Evolutionary conservation across 2,797 vertebrate species (phyloP).

Genomic region (Eremophila alpestris): DNA sequence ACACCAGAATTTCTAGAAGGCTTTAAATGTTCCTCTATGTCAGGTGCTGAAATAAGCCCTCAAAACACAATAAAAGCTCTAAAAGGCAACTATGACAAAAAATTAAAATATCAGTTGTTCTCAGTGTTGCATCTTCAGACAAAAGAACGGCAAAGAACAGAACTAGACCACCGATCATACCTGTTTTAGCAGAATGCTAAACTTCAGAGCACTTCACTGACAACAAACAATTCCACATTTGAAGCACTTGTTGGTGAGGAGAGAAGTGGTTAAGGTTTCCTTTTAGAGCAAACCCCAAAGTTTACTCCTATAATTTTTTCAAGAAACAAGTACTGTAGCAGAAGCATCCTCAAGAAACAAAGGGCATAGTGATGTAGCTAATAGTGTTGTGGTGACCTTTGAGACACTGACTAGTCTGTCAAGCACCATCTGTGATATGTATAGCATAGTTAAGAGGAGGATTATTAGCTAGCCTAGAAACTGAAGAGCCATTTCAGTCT

Average conservation of each 20-base stretch:
- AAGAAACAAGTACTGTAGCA: constrained; percentile 42
- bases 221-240: background rate
- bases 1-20: background rate
- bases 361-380: constrained; percentile 49
- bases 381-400: constrained; percentile 69
- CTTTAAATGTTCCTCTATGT: background rate
- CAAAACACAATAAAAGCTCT: background rate
- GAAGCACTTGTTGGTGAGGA: background rate
- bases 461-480: constrained; percentile 58
- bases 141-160: background rate
- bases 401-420: constrained; percentile 56
- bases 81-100: background rate
- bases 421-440: constrained; percentile 60
- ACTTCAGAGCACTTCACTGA: background rate
- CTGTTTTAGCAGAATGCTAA: constrained; percentile 1
- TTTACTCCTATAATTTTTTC: background rate
- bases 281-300: background rate
- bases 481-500: constrained; percentile 9
- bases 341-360: constrained; percentile 62
- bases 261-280: background rate
- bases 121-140: background rate
- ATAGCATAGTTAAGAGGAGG: constrained; percentile 37
- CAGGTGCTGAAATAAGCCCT: background rate
- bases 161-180: background rate
- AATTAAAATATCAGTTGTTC: background rate